These are phyloP conservation scores for Callitettix versicolor DNA, from an alignment of 1,140 invertebrate genomes.

Conservation along the genomic window DNA sequence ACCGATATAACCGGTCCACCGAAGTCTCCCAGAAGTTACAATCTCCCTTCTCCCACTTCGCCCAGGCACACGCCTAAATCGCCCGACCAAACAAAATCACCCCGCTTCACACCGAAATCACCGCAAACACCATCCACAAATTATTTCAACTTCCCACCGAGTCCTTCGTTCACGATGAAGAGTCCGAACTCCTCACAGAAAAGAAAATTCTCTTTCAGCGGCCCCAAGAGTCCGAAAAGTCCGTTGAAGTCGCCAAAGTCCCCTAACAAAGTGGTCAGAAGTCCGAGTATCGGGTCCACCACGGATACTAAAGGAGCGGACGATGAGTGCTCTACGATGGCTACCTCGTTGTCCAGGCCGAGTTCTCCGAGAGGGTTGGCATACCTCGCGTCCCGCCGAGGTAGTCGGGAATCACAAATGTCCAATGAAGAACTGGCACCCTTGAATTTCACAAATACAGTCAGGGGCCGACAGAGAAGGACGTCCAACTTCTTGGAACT, in stretches of 20 bases:
- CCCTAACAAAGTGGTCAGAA: not conserved
- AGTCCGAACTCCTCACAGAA: not conserved
- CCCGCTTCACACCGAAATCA: not conserved
- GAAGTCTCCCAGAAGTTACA: constrained; percentile 4
- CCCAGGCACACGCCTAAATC: not conserved
- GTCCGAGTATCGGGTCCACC: not conserved
- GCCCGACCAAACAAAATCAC: not conserved
- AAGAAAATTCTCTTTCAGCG: constrained; percentile 8
- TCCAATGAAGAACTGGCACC: constrained; percentile 67
- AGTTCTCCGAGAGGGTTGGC: constrained; percentile 33
- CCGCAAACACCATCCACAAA: not conserved
- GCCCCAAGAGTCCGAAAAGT: constrained; percentile 1
- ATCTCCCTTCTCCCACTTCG: not conserved
- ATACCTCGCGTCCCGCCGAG: constrained; percentile 60
- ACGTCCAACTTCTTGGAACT: constrained; percentile 80
- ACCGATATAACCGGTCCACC: not conserved
- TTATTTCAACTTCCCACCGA: constrained; percentile 8
- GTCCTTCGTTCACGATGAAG: not conserved
- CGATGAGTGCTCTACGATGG: not conserved
- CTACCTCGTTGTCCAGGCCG: constrained; percentile 14
- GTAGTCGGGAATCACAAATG: constrained; percentile 55
- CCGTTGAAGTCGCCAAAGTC: not conserved
- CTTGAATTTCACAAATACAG: constrained; percentile 61
- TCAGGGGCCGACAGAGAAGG: constrained; percentile 57
- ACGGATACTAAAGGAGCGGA: not conserved